Evolutionary conservation across 2,888 invertebrate species (phyloP).

Genomic region (Xanthorhoe designata): DNA sequence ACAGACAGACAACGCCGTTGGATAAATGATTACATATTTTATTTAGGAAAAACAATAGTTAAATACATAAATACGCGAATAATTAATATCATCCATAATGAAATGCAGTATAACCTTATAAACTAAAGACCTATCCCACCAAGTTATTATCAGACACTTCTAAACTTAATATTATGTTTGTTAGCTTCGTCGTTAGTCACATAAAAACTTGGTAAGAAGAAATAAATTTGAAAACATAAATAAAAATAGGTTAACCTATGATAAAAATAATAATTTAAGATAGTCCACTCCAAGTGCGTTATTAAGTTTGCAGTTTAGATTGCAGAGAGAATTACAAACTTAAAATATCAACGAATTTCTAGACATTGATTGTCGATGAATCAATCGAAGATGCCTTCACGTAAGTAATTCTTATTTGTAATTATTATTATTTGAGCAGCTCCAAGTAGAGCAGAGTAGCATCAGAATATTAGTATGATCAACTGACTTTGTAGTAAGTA

Average conservation of each 20-base stretch:
- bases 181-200: background rate
- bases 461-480: too few species aligned
- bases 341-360: background rate
- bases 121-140: constrained; percentile 37
- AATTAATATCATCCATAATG: constrained; percentile 40
- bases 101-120: constrained; percentile 50
- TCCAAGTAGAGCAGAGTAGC: too few species aligned
- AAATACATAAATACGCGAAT: constrained; percentile 34
- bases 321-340: background rate
- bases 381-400: too few species aligned
- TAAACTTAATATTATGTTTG: background rate
- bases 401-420: too few species aligned
- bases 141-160: background rate
- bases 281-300: constrained; percentile 39
- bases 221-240: constrained; percentile 34
- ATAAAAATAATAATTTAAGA: constrained; percentile 46
- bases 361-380: background rate
- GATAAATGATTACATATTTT: constrained; percentile 11
- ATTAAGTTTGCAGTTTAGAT: constrained; percentile 31
- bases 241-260: constrained; percentile 43
- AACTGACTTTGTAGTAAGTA: too few species aligned
- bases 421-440: too few species aligned
- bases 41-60: constrained; percentile 10
- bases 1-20: constrained; percentile 18
- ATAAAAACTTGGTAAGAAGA: constrained; percentile 14